These are phyloP conservation scores for Poeciliopsis paucimaculata DNA, from an alignment of 2,797 vertebrate genomes.

Conservation along the genomic window DNA sequence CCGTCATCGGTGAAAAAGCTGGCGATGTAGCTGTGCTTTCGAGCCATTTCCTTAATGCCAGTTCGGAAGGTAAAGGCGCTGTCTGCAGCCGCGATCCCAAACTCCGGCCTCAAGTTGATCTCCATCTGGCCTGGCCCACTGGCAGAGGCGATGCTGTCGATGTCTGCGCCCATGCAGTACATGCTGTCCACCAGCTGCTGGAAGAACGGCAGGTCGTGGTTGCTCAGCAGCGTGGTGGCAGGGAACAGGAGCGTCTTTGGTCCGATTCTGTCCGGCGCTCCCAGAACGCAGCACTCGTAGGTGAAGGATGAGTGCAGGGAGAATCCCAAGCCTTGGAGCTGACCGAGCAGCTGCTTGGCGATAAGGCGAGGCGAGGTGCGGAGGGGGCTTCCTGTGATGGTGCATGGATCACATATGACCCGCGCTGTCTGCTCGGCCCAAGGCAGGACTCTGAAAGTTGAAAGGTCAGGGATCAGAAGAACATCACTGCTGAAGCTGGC, in stretches of 20 bases:
- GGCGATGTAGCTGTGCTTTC: conserved; percentile 89
- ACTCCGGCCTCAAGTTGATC: conserved; percentile 88
- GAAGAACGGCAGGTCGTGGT: conserved; percentile 90
- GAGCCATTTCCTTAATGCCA: conserved; percentile 94
- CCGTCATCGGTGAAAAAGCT: conserved; percentile 90
- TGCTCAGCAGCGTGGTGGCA: conserved; percentile 87
- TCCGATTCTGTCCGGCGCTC: conserved; percentile 86
- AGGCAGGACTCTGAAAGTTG: conserved; percentile 87
- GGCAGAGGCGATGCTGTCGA: conserved; percentile 92
- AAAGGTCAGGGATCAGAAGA: conserved; percentile 89
- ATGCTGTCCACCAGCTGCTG: conserved; percentile 92
- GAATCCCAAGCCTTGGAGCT: conserved; percentile 87
- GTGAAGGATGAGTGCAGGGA: conserved; percentile 88
- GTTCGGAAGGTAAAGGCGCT: conserved; percentile 93
- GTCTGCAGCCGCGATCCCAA: conserved; percentile 89
- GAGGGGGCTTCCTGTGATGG: conserved; percentile 84
- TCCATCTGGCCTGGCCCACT: conserved; percentile 92
- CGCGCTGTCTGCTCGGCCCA: conserved; percentile 92
- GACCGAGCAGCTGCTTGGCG: conserved; percentile 87
- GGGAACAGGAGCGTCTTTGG: conserved; percentile 91
- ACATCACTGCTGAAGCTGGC: conserved; percentile 90
- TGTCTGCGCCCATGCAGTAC: conserved; percentile 89
- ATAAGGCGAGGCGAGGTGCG: conserved; percentile 90
- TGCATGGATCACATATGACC: conserved; percentile 93
- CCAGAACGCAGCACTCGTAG: conserved; percentile 92